These are phyloP conservation scores for Agrotis segetum DNA, from an alignment of 2,888 invertebrate genomes.

Conservation along the genomic window DNA sequence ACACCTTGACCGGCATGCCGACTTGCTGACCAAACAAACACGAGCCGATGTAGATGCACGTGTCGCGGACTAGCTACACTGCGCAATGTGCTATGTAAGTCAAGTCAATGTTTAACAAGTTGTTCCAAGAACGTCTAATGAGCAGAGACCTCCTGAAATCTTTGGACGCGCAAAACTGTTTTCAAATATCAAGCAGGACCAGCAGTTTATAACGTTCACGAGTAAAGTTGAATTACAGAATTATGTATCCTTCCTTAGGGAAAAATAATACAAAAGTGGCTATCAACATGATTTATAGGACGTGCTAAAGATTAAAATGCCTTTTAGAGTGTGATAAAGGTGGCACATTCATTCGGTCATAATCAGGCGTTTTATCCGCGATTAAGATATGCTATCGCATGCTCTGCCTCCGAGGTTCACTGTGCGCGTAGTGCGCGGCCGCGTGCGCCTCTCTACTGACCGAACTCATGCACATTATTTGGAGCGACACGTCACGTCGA, in stretches of 20 bases:
- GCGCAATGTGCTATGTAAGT: neutral
- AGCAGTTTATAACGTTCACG: neutral
- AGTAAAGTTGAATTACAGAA: neutral
- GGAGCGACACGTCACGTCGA: neutral
- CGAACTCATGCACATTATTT: constrained; percentile 17
- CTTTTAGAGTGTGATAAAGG: constrained; percentile 35
- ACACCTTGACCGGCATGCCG: neutral
- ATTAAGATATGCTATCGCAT: constrained; percentile 59
- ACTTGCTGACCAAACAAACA: constrained; percentile 24
- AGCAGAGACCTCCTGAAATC: neutral
- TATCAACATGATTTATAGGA: constrained; percentile 40
- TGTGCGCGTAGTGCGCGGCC: constrained; percentile 23
- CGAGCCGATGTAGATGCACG: neutral
- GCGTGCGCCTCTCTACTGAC: constrained; percentile 12
- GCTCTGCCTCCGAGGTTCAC: neutral
- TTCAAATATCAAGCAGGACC: neutral
- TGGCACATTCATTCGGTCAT: constrained; percentile 22
- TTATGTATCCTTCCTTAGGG: constrained; percentile 12
- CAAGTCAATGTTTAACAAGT: constrained; percentile 12
- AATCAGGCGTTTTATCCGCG: constrained; percentile 59
- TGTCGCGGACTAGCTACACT: constrained; percentile 10
- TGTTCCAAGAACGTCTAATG: neutral
- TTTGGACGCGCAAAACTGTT: neutral
- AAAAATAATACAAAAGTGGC: constrained; percentile 13
- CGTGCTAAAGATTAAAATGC: constrained; percentile 35